Percentiles rank a stretch among this genome's conserved stretches.
phyloP scores from a whole-genome alignment of 2,113 vertebrate species.

The Lanius ludovicianus region DNA sequence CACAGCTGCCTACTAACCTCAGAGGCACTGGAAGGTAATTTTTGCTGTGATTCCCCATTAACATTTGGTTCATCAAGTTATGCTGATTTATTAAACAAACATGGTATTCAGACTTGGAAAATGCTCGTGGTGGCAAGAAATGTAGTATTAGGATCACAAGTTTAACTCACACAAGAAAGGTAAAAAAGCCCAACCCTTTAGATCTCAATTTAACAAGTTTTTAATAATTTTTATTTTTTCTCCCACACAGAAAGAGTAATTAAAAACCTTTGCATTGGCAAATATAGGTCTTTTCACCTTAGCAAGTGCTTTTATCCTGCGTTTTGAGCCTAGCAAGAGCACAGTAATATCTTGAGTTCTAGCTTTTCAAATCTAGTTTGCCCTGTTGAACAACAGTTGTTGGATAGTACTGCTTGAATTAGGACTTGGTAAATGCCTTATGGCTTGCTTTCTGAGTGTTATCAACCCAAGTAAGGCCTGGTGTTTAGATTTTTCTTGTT shows the following conservation, averaged over 20 bases:
- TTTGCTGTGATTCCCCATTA: not conserved
- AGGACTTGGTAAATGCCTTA: not conserved
- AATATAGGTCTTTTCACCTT: not conserved
- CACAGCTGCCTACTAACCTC: not conserved
- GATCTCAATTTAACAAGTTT: not conserved
- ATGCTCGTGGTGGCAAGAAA: not conserved
- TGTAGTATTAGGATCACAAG: not conserved
- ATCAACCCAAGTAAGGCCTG: not conserved
- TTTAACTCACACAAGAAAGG: not conserved
- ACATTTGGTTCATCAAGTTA: not conserved
- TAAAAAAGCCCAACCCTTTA: not conserved
- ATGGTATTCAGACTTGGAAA: not conserved
- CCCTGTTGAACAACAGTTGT: not conserved
- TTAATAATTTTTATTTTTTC: not conserved
- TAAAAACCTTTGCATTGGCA: not conserved
- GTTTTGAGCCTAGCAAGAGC: not conserved
- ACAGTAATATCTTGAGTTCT: not conserved
- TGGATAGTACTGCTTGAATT: not conserved
- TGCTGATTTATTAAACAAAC: not conserved
- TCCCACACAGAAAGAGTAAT: not conserved
- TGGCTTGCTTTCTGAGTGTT: not conserved
- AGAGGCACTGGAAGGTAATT: not conserved
- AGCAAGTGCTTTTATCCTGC: not conserved
- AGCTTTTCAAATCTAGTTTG: not conserved
- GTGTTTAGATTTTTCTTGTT: not conserved